These are phyloP conservation scores for Anguilla megastoma DNA, from an alignment of 2,797 vertebrate species.

Conservation along the genomic window DNA sequence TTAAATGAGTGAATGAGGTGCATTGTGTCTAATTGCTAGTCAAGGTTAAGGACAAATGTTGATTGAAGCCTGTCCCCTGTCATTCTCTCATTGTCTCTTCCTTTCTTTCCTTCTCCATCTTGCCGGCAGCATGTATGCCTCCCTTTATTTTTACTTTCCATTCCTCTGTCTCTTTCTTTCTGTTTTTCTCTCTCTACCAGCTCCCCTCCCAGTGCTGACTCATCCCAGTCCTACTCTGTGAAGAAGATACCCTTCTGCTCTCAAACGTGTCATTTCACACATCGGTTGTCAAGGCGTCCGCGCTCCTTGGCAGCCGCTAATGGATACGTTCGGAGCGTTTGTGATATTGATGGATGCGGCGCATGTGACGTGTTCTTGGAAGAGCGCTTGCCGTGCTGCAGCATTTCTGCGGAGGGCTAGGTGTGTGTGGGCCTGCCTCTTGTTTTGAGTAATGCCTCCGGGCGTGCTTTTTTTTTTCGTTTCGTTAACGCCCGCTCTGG, in stretches of 20 bases:
- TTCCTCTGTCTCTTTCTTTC: not conserved
- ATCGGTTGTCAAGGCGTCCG: conserved; percentile 47
- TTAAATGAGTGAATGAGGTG: too few relatives aligned
- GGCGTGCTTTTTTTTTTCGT: conserved; percentile 41
- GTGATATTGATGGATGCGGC: conserved; percentile 43
- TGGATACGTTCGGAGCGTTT: conserved; percentile 60
- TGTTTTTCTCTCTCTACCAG: conserved; percentile 29
- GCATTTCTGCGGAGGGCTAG: conserved; percentile 53
- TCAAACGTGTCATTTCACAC: conserved; percentile 60
- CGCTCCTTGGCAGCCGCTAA: conserved; percentile 49
- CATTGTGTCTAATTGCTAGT: not conserved
- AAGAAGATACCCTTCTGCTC: conserved; percentile 47
- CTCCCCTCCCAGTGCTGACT: conserved; percentile 44
- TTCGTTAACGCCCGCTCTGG: conserved; percentile 47
- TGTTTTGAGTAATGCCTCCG: conserved; percentile 58
- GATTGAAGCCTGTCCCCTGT: not conserved
- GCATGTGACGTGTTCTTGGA: conserved; percentile 56
- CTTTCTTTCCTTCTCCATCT: not conserved
- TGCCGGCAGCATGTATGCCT: not conserved
- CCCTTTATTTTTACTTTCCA: not conserved
- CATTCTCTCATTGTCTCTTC: not conserved
- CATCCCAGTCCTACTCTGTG: conserved; percentile 47
- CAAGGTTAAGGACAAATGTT: not conserved
- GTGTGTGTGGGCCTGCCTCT: conserved; percentile 57
- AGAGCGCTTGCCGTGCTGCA: conserved; percentile 33